phyloP scores from a whole-genome alignment of 2,113 vertebrate genomes.

The Datnioides undecimradiatus region DNA sequence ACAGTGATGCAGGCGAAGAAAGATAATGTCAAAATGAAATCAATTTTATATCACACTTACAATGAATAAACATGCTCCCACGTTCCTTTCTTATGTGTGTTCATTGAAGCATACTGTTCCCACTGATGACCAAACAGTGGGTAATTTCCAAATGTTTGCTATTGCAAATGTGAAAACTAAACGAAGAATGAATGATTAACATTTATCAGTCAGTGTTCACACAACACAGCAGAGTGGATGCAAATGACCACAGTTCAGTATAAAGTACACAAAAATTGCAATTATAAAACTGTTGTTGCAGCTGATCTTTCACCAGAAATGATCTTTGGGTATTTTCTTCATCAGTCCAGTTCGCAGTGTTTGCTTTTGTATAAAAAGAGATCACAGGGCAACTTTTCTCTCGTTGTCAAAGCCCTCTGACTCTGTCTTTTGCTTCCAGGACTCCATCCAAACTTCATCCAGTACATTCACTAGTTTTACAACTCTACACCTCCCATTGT shows the following conservation, averaged over 20 bases:
- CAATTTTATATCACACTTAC: no score
- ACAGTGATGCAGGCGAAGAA: background rate
- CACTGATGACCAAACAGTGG: no score
- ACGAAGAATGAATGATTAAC: no score
- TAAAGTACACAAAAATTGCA: no score
- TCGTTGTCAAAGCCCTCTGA: slow-evolving; percentile 1
- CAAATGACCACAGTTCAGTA: background rate
- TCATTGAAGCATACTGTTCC: no score
- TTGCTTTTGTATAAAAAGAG: slow-evolving; percentile 11
- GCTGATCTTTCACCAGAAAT: background rate
- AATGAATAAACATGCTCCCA: no score
- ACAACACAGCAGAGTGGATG: background rate
- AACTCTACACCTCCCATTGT: slow-evolving; percentile 76
- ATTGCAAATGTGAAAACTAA: background rate
- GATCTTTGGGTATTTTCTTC: slow-evolving; percentile 12
- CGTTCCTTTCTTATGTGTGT: no score
- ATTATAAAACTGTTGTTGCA: no score
- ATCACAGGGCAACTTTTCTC: slow-evolving; percentile 1
- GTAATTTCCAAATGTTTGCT: no score
- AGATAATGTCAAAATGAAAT: no score
- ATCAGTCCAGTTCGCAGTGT: background rate
- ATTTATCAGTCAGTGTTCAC: no score
- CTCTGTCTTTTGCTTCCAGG: slow-evolving; percentile 24
- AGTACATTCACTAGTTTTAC: slow-evolving; percentile 64
- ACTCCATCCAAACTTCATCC: slow-evolving; percentile 44